These are phyloP conservation scores for Sparus aurata DNA, from an alignment of 2,797 vertebrate genomes.

Conservation along the genomic window DNA sequence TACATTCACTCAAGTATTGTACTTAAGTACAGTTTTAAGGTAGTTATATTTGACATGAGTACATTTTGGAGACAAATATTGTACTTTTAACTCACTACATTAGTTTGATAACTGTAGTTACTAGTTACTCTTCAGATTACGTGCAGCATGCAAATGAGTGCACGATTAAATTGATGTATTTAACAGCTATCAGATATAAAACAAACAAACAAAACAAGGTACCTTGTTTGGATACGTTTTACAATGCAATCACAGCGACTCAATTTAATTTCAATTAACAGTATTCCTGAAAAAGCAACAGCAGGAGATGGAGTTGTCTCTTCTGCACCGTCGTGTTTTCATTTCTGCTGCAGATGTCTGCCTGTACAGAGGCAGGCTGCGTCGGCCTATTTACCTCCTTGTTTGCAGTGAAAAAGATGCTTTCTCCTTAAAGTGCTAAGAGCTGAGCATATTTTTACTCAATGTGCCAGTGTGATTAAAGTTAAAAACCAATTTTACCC, in stretches of 20 bases:
- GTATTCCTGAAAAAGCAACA: not conserved
- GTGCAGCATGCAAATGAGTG: too few relatives aligned
- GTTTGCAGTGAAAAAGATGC: conserved; percentile 48
- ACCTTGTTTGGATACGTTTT: not conserved
- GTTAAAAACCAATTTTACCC: conserved; percentile 67
- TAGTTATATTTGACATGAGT: too few relatives aligned
- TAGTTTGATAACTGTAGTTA: too few relatives aligned
- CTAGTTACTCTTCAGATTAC: too few relatives aligned
- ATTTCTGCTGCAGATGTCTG: not conserved
- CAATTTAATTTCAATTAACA: not conserved
- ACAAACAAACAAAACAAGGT: too few relatives aligned
- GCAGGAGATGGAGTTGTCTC: not conserved
- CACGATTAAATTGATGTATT: too few relatives aligned
- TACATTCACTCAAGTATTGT: too few relatives aligned
- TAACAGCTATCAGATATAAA: too few relatives aligned
- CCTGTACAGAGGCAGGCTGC: conserved; percentile 6
- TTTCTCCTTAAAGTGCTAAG: conserved; percentile 43
- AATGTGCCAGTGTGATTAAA: conserved; percentile 70
- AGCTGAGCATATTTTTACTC: conserved; percentile 62
- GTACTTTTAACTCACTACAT: too few relatives aligned
- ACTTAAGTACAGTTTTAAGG: too few relatives aligned
- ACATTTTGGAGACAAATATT: too few relatives aligned
- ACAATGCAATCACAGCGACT: not conserved
- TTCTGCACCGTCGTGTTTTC: not conserved
- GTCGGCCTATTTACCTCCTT: conserved; percentile 41